Percentiles rank a stretch among this genome's conserved stretches.
These are phyloP conservation scores for Acrobeloides nanus DNA, from an alignment of 2,888 invertebrate genomes.

Conservation along the genomic window DNA sequence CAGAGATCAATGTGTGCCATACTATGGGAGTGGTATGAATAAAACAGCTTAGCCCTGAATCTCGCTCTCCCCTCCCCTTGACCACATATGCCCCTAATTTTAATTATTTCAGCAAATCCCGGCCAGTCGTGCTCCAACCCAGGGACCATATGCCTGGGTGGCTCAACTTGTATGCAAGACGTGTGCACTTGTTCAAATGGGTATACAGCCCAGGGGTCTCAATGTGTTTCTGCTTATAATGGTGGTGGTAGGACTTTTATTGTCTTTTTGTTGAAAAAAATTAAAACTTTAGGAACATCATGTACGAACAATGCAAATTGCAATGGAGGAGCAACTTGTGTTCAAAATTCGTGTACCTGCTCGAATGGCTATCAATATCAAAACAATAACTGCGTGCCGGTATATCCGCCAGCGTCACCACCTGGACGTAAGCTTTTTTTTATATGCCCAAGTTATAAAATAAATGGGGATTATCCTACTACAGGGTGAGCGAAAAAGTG, in stretches of 20 bases:
- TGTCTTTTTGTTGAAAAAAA: too few species aligned
- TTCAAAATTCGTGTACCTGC: background rate
- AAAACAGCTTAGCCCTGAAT: too few species aligned
- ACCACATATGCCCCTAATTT: too few species aligned
- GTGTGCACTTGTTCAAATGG: conserved; percentile 26
- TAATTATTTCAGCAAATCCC: conserved; percentile 16
- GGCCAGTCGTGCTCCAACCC: conserved; percentile 15
- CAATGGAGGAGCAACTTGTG: background rate
- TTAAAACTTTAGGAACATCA: background rate
- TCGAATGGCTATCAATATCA: conserved; percentile 12
- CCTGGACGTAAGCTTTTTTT: too few species aligned
- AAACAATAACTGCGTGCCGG: conserved; percentile 24
- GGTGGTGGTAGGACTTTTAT: too few species aligned
- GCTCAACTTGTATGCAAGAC: conserved; percentile 23
- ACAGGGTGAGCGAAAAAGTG: too few species aligned
- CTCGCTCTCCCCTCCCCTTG: too few species aligned
- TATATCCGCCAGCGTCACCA: too few species aligned
- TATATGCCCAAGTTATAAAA: too few species aligned
- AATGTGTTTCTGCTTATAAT: too few species aligned
- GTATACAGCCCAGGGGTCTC: conserved; percentile 1
- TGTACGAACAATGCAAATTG: too few species aligned
- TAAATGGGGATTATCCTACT: too few species aligned
- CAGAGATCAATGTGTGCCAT: conserved; percentile 15
- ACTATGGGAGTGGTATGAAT: conserved; percentile 2
- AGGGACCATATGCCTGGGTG: conserved; percentile 27